A percentile compares a stretch with the other conserved stretches of the same genome.
phyloP scores from a whole-genome alignment of 1,140 invertebrate genomes.

The Nylanderia fulva region DNA sequence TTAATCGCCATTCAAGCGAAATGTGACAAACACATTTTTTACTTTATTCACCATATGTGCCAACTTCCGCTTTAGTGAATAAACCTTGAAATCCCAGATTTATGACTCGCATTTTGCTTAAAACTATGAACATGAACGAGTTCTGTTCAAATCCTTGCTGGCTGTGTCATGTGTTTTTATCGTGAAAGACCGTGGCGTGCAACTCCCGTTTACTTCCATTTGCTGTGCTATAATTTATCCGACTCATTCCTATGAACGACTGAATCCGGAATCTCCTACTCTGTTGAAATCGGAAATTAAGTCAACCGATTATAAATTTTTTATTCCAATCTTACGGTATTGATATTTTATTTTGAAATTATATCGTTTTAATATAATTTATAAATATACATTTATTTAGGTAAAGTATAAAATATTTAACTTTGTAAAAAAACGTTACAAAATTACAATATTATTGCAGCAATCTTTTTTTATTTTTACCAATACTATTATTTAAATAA shows the following conservation, averaged over 20 bases:
- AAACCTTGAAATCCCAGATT: conserved; percentile 40
- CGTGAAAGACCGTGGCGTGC: conserved; percentile 13
- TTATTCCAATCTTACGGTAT: neutral
- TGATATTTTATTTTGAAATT: neutral
- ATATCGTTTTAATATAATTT: neutral
- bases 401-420: neutral
- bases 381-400: neutral
- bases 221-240: conserved; percentile 28
- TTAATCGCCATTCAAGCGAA: neutral
- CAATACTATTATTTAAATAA: neutral
- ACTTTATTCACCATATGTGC: neutral
- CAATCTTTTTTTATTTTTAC: neutral
- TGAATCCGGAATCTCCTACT: too few species aligned
- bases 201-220: conserved; percentile 27
- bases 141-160: neutral
- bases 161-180: conserved; percentile 3
- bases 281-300: neutral
- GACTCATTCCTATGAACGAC: neutral
- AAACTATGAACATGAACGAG: conserved; percentile 10
- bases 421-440: neutral
- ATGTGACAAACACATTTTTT: neutral
- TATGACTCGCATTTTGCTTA: conserved; percentile 34
- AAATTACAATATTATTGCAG: neutral
- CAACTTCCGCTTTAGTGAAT: conserved; percentile 28
- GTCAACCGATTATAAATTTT: neutral